phyloP scores from a whole-genome alignment of 2,113 vertebrate species.

The Centropus bengalensis region DNA sequence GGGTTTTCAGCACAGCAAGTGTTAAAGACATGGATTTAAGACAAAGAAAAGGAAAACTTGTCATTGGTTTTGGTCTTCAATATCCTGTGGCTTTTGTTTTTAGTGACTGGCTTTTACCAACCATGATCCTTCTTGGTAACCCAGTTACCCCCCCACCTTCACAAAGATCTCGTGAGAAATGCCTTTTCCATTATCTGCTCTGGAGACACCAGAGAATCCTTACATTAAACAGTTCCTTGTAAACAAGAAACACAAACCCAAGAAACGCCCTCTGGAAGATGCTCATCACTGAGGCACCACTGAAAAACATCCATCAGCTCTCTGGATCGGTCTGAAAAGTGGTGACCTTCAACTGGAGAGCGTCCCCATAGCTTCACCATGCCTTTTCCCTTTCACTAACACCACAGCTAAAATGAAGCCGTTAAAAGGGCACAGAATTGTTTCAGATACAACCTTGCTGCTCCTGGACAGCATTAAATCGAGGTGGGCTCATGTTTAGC shows the following conservation, averaged over 20 bases:
- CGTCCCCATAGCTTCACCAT: neutral
- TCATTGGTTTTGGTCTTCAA: constrained; percentile 43
- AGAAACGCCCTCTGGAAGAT: neutral
- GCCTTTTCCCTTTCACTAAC: neutral
- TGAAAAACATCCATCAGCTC: neutral
- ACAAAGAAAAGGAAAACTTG: neutral
- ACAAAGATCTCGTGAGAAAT: neutral
- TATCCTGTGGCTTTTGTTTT: neutral
- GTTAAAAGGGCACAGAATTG: constrained; percentile 10
- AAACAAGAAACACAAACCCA: constrained; percentile 57
- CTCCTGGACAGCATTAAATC: neutral
- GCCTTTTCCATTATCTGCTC: neutral
- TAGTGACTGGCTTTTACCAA: neutral
- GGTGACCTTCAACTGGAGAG: neutral
- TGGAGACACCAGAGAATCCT: constrained; percentile 40
- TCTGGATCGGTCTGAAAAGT: neutral
- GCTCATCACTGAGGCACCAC: neutral
- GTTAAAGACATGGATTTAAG: neutral
- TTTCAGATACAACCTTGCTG: constrained; percentile 8
- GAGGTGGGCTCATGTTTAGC: no score
- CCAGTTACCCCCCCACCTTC: neutral
- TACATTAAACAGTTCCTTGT: constrained; percentile 56
- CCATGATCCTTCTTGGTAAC: neutral
- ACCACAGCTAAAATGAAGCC: constrained; percentile 2
- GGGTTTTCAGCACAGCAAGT: neutral